Evolutionary conservation across 2,797 vertebrate genomes (phyloP), one percentile per base, ranked within the genome.

Genomic region (Euphonia xanthogaster): DNA sequence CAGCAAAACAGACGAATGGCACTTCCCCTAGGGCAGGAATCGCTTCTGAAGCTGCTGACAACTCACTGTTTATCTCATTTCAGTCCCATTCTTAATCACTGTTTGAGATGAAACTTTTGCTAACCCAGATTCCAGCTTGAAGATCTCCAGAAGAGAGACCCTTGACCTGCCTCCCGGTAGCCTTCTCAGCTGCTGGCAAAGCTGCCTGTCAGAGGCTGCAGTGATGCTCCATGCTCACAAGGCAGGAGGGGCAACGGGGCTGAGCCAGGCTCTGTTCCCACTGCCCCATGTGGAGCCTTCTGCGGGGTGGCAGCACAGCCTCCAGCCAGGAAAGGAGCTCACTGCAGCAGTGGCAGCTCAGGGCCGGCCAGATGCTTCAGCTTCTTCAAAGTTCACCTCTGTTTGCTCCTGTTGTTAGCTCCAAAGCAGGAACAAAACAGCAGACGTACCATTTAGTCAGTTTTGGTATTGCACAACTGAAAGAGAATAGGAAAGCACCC

Each of bases 391-490:
- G 76, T 81, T 96, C 85, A 84, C 77, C 63, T 89, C 72, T 60
- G 25, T 65, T 93, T 86, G 89, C 87, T 95, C 67, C 86, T 86
- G 55, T 48, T 84, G 79, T 62, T 68, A 71, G 67, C 54, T 74
- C 68, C 4, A 1, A 85, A 93, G 91, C 88, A 85, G 89, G 70
- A 93, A 85, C 70, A 95, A 94, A 91, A 75, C 84, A 96, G 67
- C 84, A 92, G 91, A 77, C 3, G 0, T 4, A 1, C 61, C 45
- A 27, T 67, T 79, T 68, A 92, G 79, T 88, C 91, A 85, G 93
- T 95, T 95, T 94, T 96, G 93, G 83, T 96, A 82, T 97, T 97
- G 93, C 89, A 86, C 94, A 97, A 97, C 90, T 93, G 90, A 93
- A 87, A 95, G 74, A 91, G 93, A 91, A 71, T 50, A 89, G 90